Evolutionary conservation across 2,888 invertebrate species (phyloP), one percentile per base, ranked within the genome.

Genomic region (Xestia xanthographa): DNA sequence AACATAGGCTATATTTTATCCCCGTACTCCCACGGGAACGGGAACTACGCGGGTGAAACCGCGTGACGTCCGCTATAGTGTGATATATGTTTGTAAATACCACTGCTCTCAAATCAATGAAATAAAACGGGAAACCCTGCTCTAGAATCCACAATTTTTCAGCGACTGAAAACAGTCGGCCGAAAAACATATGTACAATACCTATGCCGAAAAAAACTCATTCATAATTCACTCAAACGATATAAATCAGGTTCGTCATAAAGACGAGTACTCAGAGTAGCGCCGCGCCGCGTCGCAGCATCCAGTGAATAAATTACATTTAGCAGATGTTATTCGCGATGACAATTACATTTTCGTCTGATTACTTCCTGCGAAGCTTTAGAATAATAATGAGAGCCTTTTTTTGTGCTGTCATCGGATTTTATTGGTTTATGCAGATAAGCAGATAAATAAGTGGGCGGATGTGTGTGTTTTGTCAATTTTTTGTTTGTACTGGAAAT

Each of bases 281-380:
- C 58, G 50, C 68, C 73, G 56, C 74, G 50, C 68, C 73, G 60
- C 70, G 73, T 72, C 81, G 62, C 79, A 74, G 76, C 82, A 79
- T 65, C 67, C 80, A 87, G 89, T 91, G 91, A 91, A 92, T 92
- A 92, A 92, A 92, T 92, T 92, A 90, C 82, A 87, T 87, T 89
- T 87, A 86, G 86, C 90, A 86, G 89, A 92, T 88, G 91, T 91
- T 93, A 92, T 92, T 92, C 90, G 91, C 89, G 91, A 91, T 90
- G 92, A 93, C 93, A 92, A 92, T 92, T 93, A 92, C 90, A 92
- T 92, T 92, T 92, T 88, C 88, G 86, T 87, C 89, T 92, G 92
- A 94, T 93, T 93, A 91, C 92, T 92, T 90, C 88, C 89, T 85
- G 82, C 84, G 84, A 86, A 73, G 87, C 86, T 88, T 88, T 88